These are phyloP conservation scores for Charina bottae DNA, from an alignment of 2,113 vertebrate species.

Conservation along the genomic window DNA sequence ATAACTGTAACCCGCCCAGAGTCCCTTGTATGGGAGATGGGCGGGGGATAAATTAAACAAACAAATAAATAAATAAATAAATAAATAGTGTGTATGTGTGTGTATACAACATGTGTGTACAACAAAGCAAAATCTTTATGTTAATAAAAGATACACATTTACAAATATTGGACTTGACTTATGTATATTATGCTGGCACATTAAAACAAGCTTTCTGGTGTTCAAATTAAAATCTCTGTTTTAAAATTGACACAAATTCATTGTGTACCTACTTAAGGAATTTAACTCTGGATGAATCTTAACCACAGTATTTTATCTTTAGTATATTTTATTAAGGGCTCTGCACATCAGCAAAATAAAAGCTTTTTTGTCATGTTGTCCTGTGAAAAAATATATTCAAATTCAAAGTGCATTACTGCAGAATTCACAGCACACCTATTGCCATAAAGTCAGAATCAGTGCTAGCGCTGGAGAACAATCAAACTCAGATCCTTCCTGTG, in stretches of 20 bases:
- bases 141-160: background rate
- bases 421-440: conserved; percentile 30
- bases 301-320: background rate
- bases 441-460: conserved; percentile 35
- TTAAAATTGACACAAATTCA: conserved; percentile 10
- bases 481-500: conserved; percentile 10
- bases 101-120: no score
- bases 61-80: no score
- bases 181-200: background rate
- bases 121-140: background rate
- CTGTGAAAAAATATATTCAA: background rate
- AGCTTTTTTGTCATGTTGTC: background rate
- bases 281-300: background rate
- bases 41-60: no score
- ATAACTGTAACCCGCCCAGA: no score
- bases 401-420: background rate
- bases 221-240: background rate
- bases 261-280: background rate
- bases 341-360: conserved; percentile 46
- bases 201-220: background rate
- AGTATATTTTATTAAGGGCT: conserved; percentile 26
- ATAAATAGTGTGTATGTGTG: no score
- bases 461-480: conserved; percentile 14
- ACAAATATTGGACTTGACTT: conserved; percentile 12
- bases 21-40: no score